phyloP scores from a whole-genome alignment of 1,140 invertebrate genomes.

The Lysiphlebus fabarum region DNA sequence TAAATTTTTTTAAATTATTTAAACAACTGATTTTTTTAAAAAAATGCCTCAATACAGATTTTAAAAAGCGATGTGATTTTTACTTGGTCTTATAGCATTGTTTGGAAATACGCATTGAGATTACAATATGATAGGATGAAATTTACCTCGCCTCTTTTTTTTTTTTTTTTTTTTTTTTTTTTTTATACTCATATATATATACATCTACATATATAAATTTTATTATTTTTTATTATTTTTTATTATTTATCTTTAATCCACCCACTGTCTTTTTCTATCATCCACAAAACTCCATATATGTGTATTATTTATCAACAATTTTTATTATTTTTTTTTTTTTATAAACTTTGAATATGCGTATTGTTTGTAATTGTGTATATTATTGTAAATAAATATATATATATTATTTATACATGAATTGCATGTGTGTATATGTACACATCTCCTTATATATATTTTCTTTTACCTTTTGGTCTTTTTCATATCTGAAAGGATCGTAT shows the following conservation, averaged over 20 bases:
- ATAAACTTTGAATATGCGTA: too few relatives aligned
- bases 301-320: constrained; percentile 22
- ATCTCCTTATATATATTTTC: not conserved
- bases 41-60: constrained; percentile 17
- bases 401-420: not conserved
- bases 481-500: constrained; percentile 29
- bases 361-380: constrained; percentile 13
- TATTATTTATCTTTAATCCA: constrained; percentile 28
- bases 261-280: constrained; percentile 20
- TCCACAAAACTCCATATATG: not conserved
- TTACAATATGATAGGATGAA: constrained; percentile 39
- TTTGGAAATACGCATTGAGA: constrained; percentile 51
- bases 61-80: constrained; percentile 28
- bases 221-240: constrained; percentile 15
- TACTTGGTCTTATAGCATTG: constrained; percentile 41
- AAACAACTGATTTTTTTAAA: constrained; percentile 13
- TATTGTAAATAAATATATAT: not conserved
- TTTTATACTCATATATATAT: too few relatives aligned
- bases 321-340: not conserved
- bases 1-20: not conserved
- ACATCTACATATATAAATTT: not conserved
- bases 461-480: not conserved
- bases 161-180: constrained; percentile 13
- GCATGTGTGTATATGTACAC: too few relatives aligned
- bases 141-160: constrained; percentile 19